Percentiles rank a stretch among this genome's conserved stretches.
phyloP scores from a whole-genome alignment of 2,113 vertebrate species.

The Australoheros scitulus region DNA sequence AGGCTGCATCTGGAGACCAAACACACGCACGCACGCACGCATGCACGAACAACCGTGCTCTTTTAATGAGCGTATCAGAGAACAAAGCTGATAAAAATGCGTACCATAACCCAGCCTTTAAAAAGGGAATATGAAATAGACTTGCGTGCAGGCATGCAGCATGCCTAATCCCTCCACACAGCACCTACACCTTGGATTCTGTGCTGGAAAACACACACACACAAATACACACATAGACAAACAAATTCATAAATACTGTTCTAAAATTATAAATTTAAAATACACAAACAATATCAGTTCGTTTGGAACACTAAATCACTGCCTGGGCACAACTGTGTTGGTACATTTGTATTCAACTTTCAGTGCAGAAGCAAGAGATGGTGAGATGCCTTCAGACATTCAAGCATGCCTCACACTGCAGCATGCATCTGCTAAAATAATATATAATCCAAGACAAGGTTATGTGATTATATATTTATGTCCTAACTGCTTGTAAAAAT shows the following conservation, averaged over 20 bases:
- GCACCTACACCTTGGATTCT: slow-evolving; percentile 38
- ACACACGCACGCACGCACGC: neutral
- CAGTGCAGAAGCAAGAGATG: neutral
- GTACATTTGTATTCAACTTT: neutral
- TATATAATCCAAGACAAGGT: neutral
- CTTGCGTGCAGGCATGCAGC: slow-evolving; percentile 55
- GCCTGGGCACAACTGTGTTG: neutral
- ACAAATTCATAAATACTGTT: neutral
- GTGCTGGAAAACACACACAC: neutral
- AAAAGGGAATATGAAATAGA: slow-evolving; percentile 77
- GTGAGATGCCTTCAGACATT: neutral
- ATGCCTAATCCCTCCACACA: slow-evolving; percentile 61
- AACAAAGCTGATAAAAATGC: slow-evolving; percentile 79
- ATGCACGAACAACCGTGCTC: slow-evolving; percentile 31
- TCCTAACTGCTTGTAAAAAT: neutral
- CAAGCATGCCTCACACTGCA: neutral
- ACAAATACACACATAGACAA: neutral
- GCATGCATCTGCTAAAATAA: neutral
- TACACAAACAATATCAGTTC: neutral
- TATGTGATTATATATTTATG: neutral
- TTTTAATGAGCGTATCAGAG: slow-evolving; percentile 73
- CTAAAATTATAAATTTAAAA: slow-evolving; percentile 11
- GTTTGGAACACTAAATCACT: neutral
- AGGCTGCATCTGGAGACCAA: slow-evolving; percentile 45
- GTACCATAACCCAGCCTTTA: slow-evolving; percentile 60